Evolutionary conservation across 2,797 vertebrate genomes (phyloP).

Genomic region (Mormyrops boulengeri): DNA sequence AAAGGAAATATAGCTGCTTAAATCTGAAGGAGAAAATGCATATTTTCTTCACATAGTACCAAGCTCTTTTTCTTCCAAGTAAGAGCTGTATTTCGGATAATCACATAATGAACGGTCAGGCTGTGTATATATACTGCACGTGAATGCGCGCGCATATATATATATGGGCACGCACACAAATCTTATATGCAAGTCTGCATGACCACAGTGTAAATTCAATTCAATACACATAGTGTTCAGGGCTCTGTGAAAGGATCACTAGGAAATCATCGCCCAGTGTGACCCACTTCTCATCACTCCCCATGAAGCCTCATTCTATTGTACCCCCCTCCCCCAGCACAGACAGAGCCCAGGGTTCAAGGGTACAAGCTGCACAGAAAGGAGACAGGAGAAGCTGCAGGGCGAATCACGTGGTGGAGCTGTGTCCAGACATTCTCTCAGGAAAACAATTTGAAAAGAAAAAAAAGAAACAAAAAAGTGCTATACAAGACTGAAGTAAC

Average conservation of each 20-base stretch:
- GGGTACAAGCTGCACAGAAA: conserved; percentile 16
- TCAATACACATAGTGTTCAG: not conserved
- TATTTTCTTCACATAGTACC: not conserved
- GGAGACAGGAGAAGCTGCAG: not conserved
- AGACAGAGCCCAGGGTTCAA: not conserved
- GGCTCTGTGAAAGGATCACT: not conserved
- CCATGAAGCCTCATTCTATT: not conserved
- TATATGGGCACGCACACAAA: too few relatives aligned
- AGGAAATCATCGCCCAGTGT: not conserved
- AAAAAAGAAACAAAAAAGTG: not conserved
- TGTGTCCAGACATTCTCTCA: not conserved
- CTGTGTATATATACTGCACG: not conserved
- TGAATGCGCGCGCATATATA: not conserved
- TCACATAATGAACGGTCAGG: not conserved
- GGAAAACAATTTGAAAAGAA: not conserved
- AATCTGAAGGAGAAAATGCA: not conserved
- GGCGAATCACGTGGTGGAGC: not conserved
- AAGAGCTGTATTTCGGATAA: conserved; percentile 5
- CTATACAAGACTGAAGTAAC: not conserved
- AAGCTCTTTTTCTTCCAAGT: not conserved
- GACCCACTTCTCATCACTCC: not conserved
- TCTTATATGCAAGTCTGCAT: not conserved
- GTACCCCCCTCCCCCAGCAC: not conserved
- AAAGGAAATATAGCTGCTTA: not conserved
- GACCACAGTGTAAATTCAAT: not conserved